Conservation (phyloP, 1,140 invertebrate genomes). For the Drosophila nannoptera region DNA sequence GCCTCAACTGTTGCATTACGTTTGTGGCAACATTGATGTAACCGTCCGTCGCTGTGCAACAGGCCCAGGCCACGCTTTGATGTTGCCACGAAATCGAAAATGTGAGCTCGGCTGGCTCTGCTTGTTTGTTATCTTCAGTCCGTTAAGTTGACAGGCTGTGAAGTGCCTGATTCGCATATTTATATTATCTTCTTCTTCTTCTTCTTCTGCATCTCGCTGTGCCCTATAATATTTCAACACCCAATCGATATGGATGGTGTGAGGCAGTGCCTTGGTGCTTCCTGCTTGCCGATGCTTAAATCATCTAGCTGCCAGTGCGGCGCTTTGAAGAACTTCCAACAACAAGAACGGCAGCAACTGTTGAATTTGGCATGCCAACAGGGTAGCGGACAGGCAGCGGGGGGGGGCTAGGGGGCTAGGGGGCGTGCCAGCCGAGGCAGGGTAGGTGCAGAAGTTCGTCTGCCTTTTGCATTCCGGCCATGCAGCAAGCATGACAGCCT, state of each 20-base stretch:
- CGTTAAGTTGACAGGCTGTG: constrained; percentile 37
- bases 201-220: background rate
- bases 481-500: constrained; percentile 75
- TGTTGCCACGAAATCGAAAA: constrained; percentile 52
- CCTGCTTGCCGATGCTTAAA: constrained; percentile 53
- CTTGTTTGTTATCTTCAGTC: constrained; percentile 55
- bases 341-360: constrained; percentile 37
- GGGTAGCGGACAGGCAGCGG: background rate
- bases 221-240: constrained; percentile 66
- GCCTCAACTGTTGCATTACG: constrained; percentile 28
- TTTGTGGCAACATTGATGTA: constrained; percentile 60
- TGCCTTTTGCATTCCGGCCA: constrained; percentile 64
- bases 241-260: constrained; percentile 58
- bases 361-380: constrained; percentile 51
- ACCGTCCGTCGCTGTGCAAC: constrained; percentile 45
- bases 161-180: constrained; percentile 38
- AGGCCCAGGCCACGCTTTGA: constrained; percentile 36
- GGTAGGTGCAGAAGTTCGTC: constrained; percentile 48
- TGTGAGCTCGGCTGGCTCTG: constrained; percentile 5
- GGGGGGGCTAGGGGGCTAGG: no score
- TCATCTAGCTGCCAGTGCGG: constrained; percentile 35
- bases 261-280: constrained; percentile 47
- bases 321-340: constrained; percentile 41
- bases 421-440: background rate
- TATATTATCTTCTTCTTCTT: background rate